Conservation (phyloP, 2,113 vertebrate species). For the Chaenocephalus aceratus region DNA sequence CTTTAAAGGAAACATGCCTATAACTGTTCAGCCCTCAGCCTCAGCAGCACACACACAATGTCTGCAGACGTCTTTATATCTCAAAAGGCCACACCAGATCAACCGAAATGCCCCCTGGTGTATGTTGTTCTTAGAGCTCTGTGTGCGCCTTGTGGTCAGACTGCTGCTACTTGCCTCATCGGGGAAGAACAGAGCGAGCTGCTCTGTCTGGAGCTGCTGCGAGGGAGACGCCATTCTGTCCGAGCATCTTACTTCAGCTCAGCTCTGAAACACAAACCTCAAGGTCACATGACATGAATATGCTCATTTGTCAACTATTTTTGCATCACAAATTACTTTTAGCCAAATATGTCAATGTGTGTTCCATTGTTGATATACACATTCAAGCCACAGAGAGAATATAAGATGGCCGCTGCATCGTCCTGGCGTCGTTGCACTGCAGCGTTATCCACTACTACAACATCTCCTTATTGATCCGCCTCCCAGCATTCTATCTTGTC, state of each 20-base stretch:
- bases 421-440: constrained; percentile 31
- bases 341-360: not conserved
- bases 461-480: constrained; percentile 75
- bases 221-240: constrained; percentile 87
- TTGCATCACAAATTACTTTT: not conserved
- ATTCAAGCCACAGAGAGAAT: constrained; percentile 13
- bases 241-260: constrained; percentile 63
- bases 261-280: constrained; percentile 58
- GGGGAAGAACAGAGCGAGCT: constrained; percentile 85
- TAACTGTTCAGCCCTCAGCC: too few species aligned
- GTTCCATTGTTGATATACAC: not conserved
- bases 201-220: constrained; percentile 83
- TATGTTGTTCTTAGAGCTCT: not conserved
- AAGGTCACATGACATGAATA: not conserved
- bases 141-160: not conserved
- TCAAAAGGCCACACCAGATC: not conserved
- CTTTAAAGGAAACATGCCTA: not conserved
- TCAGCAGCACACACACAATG: not conserved
- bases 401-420: constrained; percentile 17
- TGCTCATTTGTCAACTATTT: not conserved
- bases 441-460: constrained; percentile 63
- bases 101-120: not conserved
- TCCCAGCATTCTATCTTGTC: constrained; percentile 76
- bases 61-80: not conserved
- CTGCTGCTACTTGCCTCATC: constrained; percentile 85